A percentile compares a stretch with the other conserved stretches of the same genome.
Conservation (phyloP, 2,888 invertebrate species). For the Drosophila formosana region DNA sequence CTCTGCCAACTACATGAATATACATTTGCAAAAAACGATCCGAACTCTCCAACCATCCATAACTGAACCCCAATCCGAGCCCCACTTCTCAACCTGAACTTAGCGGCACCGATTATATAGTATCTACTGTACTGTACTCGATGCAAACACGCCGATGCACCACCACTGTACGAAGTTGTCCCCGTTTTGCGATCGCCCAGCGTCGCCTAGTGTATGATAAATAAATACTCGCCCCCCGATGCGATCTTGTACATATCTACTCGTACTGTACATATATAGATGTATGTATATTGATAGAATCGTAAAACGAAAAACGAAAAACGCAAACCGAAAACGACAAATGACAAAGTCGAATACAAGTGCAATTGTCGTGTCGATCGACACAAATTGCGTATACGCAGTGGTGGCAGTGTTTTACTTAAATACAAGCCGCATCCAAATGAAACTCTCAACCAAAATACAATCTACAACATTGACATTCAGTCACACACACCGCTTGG, state of each 20-base stretch:
- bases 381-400: conserved; percentile 79
- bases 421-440: conserved; percentile 75
- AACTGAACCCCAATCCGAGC: conserved; percentile 1
- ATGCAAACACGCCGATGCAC: conserved; percentile 34
- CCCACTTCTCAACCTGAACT: conserved; percentile 18
- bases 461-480: not conserved
- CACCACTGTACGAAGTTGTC: conserved; percentile 51
- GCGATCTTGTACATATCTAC: conserved; percentile 27
- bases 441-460: conserved; percentile 15
- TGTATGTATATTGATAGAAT: not conserved
- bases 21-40: conserved; percentile 27
- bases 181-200: conserved; percentile 15
- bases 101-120: conserved; percentile 48
- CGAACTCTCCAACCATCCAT: conserved; percentile 1
- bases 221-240: conserved; percentile 2
- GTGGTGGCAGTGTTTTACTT: conserved; percentile 85
- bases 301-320: not conserved
- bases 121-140: not conserved
- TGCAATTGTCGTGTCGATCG: conserved; percentile 57
- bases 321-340: not conserved
- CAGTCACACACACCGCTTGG: conserved; percentile 78
- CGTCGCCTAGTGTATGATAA: conserved; percentile 43
- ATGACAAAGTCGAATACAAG: conserved; percentile 56
- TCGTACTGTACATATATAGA: conserved; percentile 46
- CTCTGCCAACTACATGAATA: conserved; percentile 25